A percentile compares a stretch with the other conserved stretches of the same genome.
These are phyloP conservation scores for Malacosoma neustria DNA, from an alignment of 2,888 invertebrate species.

Conservation along the genomic window DNA sequence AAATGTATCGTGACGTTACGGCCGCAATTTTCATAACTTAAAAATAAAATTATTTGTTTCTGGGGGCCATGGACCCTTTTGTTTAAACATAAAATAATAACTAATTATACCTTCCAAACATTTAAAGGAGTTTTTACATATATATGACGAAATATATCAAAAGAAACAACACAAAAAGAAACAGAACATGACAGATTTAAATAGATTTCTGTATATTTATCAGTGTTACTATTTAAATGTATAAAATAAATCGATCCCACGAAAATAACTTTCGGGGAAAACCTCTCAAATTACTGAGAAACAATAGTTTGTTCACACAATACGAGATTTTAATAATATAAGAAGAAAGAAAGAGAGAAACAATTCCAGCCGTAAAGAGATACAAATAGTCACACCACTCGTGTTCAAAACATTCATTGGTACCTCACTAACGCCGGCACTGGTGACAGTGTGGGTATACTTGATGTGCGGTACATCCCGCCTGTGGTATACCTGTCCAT, in stretches of 20 bases:
- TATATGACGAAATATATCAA: background rate
- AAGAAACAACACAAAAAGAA: background rate
- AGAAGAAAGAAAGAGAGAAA: background rate
- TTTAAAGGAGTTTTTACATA: too few species aligned
- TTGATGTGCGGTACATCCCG: slow-evolving; percentile 91
- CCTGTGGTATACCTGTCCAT: slow-evolving; percentile 75
- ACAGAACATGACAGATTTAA: background rate
- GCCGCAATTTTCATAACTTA: slow-evolving; percentile 27
- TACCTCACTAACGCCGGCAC: slow-evolving; percentile 84
- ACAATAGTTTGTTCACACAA: too few species aligned
- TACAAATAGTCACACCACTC: slow-evolving; percentile 37
- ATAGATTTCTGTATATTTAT: too few species aligned
- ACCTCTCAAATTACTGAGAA: too few species aligned
- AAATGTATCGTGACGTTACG: slow-evolving; percentile 27
- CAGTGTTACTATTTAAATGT: too few species aligned
- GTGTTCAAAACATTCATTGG: slow-evolving; percentile 44
- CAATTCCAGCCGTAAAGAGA: slow-evolving; percentile 35
- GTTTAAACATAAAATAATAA: background rate
- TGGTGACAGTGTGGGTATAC: slow-evolving; percentile 89
- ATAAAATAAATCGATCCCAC: too few species aligned
- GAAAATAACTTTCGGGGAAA: too few species aligned
- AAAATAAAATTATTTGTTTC: background rate
- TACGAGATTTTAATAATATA: too few species aligned
- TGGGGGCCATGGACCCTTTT: background rate
- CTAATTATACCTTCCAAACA: too few species aligned